Base-by-base conservation (phyloP, 2,113 vertebrate genomes). In the Misgurnus mizolepis region DNA sequence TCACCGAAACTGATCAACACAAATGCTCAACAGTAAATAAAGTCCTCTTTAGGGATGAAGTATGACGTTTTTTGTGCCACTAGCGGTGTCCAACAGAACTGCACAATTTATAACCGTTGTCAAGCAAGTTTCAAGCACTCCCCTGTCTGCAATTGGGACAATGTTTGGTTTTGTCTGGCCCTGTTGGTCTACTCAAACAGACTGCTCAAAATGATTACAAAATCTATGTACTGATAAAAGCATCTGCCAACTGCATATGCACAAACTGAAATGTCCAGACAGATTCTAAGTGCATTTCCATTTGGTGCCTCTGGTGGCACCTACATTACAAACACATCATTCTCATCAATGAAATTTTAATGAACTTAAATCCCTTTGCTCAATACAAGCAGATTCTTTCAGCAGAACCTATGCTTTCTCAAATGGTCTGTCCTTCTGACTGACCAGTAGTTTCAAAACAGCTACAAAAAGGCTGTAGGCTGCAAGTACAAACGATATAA, bases 1-100 rank as follows among this genome's bases (percentile, higher is more conserved):
- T 41, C 27, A 55, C 62, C 10, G 50, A 65, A 53, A 56, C n/a
- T 73, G n/a, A 78, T 40, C 62, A 53, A 78, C 65, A 40, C 6
- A 60, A 60, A 45, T 5, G 7, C n/a, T 60, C 10, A 12, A 7
- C 39, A 71, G 45, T 22, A 68, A 68, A 22, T 11, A 18, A 18
- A 6, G 9, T 67, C 8, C 10, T 10, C n/a, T 11, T 67, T 47
- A 18, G 7, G n/a, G 17, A 2, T 56, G 17, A 58, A 58, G 17
- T 58, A 6, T 56, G 1, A 22, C 22, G 22, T 53, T 4, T 5
- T 58, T 18, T 18, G 55, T 58, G 15, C 6, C 17, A 58, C n/a
- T 18, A 58, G 55, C 17, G 3, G 55, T 6, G 3, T 18, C 55
- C 7, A 7, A 7, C 45, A 47, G 45, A 47, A 47, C 10, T 47